Evolutionary conservation across 2,888 invertebrate genomes (phyloP).

Genomic region (Patella caerulea): DNA sequence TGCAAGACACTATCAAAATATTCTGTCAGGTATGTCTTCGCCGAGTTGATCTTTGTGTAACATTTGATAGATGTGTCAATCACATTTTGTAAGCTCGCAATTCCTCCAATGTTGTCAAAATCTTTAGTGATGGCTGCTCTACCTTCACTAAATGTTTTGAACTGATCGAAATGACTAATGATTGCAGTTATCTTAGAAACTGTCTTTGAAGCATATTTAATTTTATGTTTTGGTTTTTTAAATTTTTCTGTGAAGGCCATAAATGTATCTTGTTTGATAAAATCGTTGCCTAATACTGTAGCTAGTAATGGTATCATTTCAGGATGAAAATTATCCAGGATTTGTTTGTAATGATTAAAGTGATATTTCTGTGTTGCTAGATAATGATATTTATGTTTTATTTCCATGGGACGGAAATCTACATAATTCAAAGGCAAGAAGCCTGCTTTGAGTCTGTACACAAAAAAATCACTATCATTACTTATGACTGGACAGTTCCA

Average conservation of each 20-base stretch:
- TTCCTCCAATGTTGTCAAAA: slow-evolving; percentile 48
- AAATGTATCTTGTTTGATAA: slow-evolving; percentile 78
- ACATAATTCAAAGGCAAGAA: slow-evolving; percentile 82
- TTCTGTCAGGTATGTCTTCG: slow-evolving; percentile 28
- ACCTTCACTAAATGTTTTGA: slow-evolving; percentile 74
- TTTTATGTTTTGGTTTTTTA: slow-evolving; percentile 74
- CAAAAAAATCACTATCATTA: slow-evolving; percentile 94
- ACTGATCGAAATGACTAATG: slow-evolving; percentile 84
- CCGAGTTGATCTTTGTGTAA: slow-evolving; percentile 51
- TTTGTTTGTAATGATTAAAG: slow-evolving; percentile 79
- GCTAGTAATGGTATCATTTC: slow-evolving; percentile 84
- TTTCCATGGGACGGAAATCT: slow-evolving; percentile 44
- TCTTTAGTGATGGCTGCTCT: slow-evolving; percentile 79
- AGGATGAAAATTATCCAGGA: slow-evolving; percentile 79
- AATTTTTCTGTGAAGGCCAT: slow-evolving; percentile 78
- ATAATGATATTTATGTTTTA: slow-evolving; percentile 32
- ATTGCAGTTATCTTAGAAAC: slow-evolving; percentile 74
- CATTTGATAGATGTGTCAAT: slow-evolving; percentile 59
- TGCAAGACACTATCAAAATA: background rate
- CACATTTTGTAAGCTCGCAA: slow-evolving; percentile 44
- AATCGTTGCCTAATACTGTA: slow-evolving; percentile 91
- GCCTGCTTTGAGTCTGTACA: slow-evolving; percentile 81
- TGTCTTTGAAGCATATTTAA: slow-evolving; percentile 36
- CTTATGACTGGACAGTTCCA: slow-evolving; percentile 89
- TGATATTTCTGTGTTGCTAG: slow-evolving; percentile 77